Conservation (phyloP, 2,113 vertebrate genomes). For the Etheostoma cragini region DNA sequence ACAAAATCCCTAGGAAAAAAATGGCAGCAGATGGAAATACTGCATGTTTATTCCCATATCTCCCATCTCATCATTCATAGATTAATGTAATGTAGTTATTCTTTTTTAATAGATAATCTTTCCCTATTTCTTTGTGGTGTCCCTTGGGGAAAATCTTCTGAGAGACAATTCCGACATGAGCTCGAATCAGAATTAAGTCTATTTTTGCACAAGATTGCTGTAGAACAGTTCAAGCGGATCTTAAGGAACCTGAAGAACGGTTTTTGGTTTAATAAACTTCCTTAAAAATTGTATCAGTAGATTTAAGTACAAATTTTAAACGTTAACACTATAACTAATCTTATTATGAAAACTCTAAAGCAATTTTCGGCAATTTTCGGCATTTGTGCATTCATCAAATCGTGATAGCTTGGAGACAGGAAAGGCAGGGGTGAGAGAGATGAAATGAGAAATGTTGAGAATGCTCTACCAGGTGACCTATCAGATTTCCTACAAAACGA, state of each 20-base stretch:
- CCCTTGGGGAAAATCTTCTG: neutral
- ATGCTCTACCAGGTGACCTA: no score
- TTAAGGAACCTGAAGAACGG: neutral
- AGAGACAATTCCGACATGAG: neutral
- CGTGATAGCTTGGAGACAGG: no score
- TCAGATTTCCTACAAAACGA: neutral
- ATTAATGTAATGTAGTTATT: neutral
- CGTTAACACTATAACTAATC: no score
- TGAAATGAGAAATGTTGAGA: no score
- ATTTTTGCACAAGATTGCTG: neutral
- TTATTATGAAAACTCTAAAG: no score
- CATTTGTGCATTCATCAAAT: no score
- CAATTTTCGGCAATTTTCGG: no score
- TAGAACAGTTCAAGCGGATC: neutral
- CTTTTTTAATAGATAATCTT: slow-evolving; percentile 8
- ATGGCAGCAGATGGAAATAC: neutral
- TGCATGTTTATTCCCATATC: neutral
- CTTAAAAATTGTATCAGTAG: neutral
- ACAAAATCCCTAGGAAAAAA: no score
- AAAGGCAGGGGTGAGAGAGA: no score
- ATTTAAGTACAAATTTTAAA: no score
- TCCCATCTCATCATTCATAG: neutral
- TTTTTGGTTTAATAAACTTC: neutral
- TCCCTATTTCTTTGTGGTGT: neutral
- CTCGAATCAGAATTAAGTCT: neutral